Conservation (phyloP, 2,797 vertebrate genomes). For the Nothura maculosa region DNA sequence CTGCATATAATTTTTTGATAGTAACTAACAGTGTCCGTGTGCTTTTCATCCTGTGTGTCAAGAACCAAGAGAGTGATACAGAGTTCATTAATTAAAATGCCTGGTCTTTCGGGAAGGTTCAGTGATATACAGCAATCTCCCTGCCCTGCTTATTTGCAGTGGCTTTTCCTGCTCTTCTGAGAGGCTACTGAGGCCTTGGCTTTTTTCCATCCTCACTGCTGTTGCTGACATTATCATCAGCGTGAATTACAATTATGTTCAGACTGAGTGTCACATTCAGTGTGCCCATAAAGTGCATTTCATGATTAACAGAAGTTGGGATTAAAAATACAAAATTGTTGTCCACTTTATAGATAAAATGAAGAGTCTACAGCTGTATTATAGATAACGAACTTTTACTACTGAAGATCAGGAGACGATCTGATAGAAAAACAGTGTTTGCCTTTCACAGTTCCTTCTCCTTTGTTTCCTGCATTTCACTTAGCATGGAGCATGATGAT, state of each 20-base stretch:
- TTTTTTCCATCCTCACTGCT: neutral
- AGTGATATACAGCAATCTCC: neutral
- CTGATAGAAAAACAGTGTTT: neutral
- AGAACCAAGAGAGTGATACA: neutral
- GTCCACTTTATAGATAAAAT: neutral
- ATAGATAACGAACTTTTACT: neutral
- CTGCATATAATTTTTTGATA: neutral
- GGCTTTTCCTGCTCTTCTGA: neutral
- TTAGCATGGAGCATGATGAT: neutral
- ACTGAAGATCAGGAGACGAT: neutral
- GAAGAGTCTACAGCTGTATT: neutral
- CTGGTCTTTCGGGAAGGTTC: neutral
- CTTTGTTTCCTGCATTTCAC: neutral
- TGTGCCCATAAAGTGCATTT: neutral
- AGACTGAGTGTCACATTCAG: neutral
- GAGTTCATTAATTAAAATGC: neutral
- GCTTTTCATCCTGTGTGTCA: neutral
- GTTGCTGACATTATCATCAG: neutral
- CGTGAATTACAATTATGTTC: neutral
- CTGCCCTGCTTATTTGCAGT: neutral
- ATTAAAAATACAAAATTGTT: neutral
- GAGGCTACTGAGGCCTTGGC: neutral
- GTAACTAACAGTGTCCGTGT: neutral
- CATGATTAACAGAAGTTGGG: neutral
- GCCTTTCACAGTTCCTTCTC: neutral